Evolutionary conservation across 64 coral and sea anemone species (phyloP), one percentile per base, ranked within the genome.

Genomic region (Montipora efflorescens): DNA sequence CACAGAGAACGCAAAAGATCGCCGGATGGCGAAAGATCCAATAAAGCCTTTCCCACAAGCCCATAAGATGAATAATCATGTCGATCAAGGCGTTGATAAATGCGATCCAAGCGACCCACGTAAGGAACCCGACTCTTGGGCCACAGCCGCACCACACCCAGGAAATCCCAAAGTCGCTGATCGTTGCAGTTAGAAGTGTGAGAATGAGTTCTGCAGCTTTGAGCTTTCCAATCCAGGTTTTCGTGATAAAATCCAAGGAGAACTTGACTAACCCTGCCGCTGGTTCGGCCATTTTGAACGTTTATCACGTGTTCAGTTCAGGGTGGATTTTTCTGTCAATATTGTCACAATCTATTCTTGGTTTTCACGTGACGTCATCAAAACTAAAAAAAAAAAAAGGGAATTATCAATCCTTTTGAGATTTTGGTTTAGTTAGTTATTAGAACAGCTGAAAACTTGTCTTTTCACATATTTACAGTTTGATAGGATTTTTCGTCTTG

Each of bases 21-120:
- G 80, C 76, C 49, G 96, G 96, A 23, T 98, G 96, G n/a, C 84
- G 89, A 66, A 92, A 95, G 69, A 98, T 92, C 96, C 96, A 98
- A 49, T 91, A 7, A 53, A 98, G 44, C 21, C 84, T 93, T 9
- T 95, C 93, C 96, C 96, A 98, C 55, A 98, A 69, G 45, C 96
- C 96, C 44, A 98, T 58, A 21, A 92, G 76, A 75, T 80, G 93
- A 36, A 98, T 80, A 19, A 98, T 98, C 74, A 94, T 22, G 74
- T 89, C 93, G 78, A 98, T 92, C 2, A 98, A 84, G 13, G 94
- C 86, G 70, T 98, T 95, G 22, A 98, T 21, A 67, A 98, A 98
- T 11, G 89, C 87, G 21, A 92, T 98, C 96, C 96, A 98, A 2
- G 96, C 89, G 28, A 98, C 11, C 53, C 53, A 57, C 11, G 53